Evolutionary conservation across 2,888 invertebrate genomes (phyloP).

Genomic region (Lordiphosa fenestrarum): DNA sequence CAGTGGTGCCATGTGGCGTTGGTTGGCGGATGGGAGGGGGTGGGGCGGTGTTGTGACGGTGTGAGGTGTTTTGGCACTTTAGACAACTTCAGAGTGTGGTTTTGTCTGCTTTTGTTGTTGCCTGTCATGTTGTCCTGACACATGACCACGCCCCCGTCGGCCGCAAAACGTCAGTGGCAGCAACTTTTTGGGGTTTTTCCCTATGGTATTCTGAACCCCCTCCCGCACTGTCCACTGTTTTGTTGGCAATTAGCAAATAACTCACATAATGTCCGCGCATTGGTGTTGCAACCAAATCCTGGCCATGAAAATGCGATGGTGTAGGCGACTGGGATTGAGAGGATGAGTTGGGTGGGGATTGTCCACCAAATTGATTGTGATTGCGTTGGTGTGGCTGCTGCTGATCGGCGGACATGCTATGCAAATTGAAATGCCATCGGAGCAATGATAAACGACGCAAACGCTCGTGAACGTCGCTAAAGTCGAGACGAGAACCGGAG

Average conservation of each 20-base stretch:
- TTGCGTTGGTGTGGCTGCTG: slow-evolving; percentile 24
- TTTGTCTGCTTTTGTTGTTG: slow-evolving; percentile 22
- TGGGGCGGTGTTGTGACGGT: not conserved
- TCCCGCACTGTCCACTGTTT: slow-evolving; percentile 10
- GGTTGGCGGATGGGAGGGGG: not conserved
- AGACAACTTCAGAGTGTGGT: slow-evolving; percentile 17
- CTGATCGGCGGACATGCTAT: slow-evolving; percentile 20
- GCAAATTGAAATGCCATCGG: slow-evolving; percentile 49
- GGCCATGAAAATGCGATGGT: slow-evolving; percentile 27
- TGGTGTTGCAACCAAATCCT: slow-evolving; percentile 26
- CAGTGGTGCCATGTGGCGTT: slow-evolving; percentile 4
- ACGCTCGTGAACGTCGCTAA: slow-evolving; percentile 24
- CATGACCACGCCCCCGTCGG: slow-evolving; percentile 14
- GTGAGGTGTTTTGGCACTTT: not conserved
- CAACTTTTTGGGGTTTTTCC: slow-evolving; percentile 21
- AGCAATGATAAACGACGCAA: slow-evolving; percentile 35
- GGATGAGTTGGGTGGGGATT: slow-evolving; percentile 3
- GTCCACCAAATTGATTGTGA: slow-evolving; percentile 43
- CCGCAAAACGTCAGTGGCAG: slow-evolving; percentile 14
- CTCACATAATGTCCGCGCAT: slow-evolving; percentile 39
- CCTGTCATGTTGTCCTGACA: slow-evolving; percentile 38
- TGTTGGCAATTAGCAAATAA: slow-evolving; percentile 50
- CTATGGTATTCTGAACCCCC: no score
- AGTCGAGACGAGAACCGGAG: slow-evolving; percentile 14
- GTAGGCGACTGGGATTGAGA: not conserved